Evolutionary conservation across 2,888 invertebrate species (phyloP), one percentile per base, ranked within the genome.

Genomic region (Andrena flavipes): DNA sequence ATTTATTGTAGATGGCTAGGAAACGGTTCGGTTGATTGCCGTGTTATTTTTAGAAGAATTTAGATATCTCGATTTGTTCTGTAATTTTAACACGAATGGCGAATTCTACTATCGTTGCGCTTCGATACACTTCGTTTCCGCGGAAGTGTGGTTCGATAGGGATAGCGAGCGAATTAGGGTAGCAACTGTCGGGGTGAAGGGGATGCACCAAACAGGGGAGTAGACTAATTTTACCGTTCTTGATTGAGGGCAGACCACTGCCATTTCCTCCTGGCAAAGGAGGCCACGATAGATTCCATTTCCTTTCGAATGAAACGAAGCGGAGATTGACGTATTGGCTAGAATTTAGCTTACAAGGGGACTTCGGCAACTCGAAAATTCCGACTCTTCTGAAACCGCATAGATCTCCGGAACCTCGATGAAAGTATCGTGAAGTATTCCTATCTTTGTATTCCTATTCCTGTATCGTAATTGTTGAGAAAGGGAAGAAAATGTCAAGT

Each of bases 211-310:
- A 77, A 8, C 54, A 48, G 85, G 81, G 88, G 87, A 82, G 82
- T 84, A 81, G 85, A 90, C 88, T 91, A 91, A 91, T 91, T 90
- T 89, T 87, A 69, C 78, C 86, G 74, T 85, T 87, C 80, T 85
- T 87, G 89, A 91, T 91, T 87, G 88, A 86, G 88, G 87, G 76
- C 75, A 80, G 80, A 79, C 73, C 85, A 83, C 72, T 79, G 69
- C 84, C 84, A 84, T 89, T 90, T 87, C 84, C 85, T 72, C 76
- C 73, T 73, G 77, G 76, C 69, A 77, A 86, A 86, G 79, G 75
- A 81, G 51, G 71, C 77, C 76, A n/a, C 71, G 65, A 80, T 86
- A 86, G 84, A 89, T 88, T 89, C 85, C 84, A 87, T 88, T 84
- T 87, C 84, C 79, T 76, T 67, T 67, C 76, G 63, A 35, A 69